Conservation (phyloP, 1,140 invertebrate species). For the Zeugodacus cucurbitae region DNA sequence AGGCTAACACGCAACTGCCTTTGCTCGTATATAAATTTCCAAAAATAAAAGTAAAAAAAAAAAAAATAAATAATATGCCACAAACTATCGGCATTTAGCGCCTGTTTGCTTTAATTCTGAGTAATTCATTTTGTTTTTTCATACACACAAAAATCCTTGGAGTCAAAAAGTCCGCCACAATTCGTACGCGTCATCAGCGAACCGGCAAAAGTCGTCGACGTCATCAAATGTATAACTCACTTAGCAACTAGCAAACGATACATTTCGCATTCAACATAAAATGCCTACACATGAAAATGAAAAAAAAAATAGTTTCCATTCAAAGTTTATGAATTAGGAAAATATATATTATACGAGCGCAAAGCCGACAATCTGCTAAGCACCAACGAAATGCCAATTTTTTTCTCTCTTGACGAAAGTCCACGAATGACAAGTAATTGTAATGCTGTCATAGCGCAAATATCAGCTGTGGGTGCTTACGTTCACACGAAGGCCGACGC, state of each 20-base stretch:
- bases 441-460: background rate
- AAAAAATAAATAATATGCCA: background rate
- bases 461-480: background rate
- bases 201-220: background rate
- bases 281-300: background rate
- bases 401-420: too few species aligned
- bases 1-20: background rate
- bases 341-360: background rate
- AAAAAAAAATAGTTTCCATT: background rate
- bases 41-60: background rate
- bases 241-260: background rate
- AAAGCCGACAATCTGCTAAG: background rate
- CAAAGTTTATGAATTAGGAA: background rate
- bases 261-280: background rate
- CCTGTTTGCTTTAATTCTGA: background rate
- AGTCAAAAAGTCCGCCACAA: background rate
- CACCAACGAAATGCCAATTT: background rate
- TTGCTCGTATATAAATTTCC: background rate
- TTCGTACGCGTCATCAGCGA: background rate
- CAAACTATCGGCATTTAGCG: too few species aligned
- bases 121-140: background rate
- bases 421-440: background rate
- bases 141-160: background rate
- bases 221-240: background rate
- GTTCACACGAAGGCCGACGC: background rate